Evolutionary conservation across 2,888 invertebrate genomes (phyloP), one percentile per base, ranked within the genome.

Genomic region (Lottia gigantea): DNA sequence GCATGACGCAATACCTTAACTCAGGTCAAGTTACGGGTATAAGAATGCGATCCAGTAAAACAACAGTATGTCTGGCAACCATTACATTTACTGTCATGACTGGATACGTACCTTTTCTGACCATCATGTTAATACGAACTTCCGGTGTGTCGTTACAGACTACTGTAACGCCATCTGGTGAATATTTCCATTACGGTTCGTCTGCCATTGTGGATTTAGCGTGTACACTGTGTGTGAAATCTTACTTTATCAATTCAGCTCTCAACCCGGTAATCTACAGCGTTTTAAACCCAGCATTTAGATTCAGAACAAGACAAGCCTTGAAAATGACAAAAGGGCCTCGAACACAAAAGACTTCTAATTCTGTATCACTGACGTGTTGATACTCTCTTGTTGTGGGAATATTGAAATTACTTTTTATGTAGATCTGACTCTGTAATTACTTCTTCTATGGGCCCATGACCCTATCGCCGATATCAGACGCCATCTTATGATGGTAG

Each of bases 71-170:
- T 66, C 78, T 83, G 70, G 78, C 78, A 31, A 75, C 80, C 25
- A 80, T 83, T 40, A 81, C 82, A 16, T 72, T 76, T 26, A 79
- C 79, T 7, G 80, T 80, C 65, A 74, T 83, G 1, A 40, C 81
- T 7, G 80, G 81, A 55, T 83, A 80, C 71, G 72, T 82, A 16
- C 83, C 83, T n/a, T 83, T 80, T 69, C 71, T 83, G 49, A 79
- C 80, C 0, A 78, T 79, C 55, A 80, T 80, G 46, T 73, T 82
- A 62, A 64, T 83, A 16, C 77, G 77, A 68, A 77, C 76, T 11
- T 74, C 76, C 3, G 80, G 82, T 65, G 66, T 76, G 3, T 78
- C 76, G 15, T 80, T 81, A 70, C 70, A 76, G 63, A 75, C 77
- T 0, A 55, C 55, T 11, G 14, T 55, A 55, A 55, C 55, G 15